Evolutionary conservation across 2,888 invertebrate species (phyloP).

Genomic region (Epiblema foenella): DNA sequence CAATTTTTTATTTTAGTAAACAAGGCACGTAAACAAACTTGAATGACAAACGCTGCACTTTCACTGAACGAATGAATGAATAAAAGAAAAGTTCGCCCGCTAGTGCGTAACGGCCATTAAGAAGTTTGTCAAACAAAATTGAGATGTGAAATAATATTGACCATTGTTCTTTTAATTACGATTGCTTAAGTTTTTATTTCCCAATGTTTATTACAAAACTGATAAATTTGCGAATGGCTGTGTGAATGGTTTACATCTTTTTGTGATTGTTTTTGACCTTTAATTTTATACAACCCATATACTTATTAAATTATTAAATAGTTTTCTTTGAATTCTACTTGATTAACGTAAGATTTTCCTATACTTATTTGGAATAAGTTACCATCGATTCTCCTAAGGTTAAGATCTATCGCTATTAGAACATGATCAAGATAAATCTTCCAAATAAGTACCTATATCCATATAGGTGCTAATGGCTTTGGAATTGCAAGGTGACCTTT

Average conservation of each 20-base stretch:
- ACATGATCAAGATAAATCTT: conserved; percentile 9
- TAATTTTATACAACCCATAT: too few relatives aligned
- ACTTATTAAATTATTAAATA: too few relatives aligned
- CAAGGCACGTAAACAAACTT: conserved; percentile 70
- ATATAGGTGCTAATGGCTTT: conserved; percentile 14
- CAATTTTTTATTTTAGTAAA: conserved; percentile 55
- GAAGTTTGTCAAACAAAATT: conserved; percentile 30
- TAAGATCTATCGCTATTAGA: not conserved
- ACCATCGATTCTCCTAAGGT: conserved; percentile 9
- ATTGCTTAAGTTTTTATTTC: conserved; percentile 16
- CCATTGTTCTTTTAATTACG: conserved; percentile 37
- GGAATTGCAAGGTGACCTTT: conserved; percentile 19
- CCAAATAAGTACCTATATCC: conserved; percentile 28
- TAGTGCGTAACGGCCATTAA: conserved; percentile 58
- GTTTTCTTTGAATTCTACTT: too few relatives aligned
- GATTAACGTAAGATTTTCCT: too few relatives aligned
- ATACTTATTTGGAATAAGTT: too few relatives aligned
- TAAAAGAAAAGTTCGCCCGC: conserved; percentile 61
- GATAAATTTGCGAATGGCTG: conserved; percentile 7
- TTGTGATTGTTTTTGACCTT: not conserved
- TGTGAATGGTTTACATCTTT: not conserved
- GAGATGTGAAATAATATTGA: conserved; percentile 29
- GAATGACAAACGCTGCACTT: conserved; percentile 72
- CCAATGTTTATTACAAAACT: conserved; percentile 20
- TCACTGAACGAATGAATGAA: conserved; percentile 71